A percentile compares a stretch with the other conserved stretches of the same genome.
These are phyloP conservation scores for Phengaris arion DNA, from an alignment of 2,888 invertebrate genomes.

Conservation along the genomic window DNA sequence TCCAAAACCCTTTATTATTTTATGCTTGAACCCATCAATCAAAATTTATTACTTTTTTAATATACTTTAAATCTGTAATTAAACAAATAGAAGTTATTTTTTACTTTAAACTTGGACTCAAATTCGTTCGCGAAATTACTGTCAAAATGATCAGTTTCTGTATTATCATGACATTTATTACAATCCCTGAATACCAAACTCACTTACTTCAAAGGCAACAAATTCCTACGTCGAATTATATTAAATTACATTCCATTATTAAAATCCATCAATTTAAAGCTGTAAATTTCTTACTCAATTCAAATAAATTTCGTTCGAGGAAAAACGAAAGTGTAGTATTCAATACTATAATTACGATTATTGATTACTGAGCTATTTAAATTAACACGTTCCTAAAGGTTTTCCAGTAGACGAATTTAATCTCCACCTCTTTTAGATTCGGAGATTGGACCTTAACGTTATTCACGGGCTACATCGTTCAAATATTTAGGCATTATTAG, in stretches of 20 bases:
- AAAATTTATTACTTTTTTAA: no score
- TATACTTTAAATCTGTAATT: neutral
- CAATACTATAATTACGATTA: neutral
- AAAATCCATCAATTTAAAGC: constrained; percentile 3
- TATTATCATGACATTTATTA: constrained; percentile 11
- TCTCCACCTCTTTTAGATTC: neutral
- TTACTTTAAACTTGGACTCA: neutral
- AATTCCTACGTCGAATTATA: constrained; percentile 13
- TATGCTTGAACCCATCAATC: neutral
- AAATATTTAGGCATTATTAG: neutral
- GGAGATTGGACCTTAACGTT: neutral
- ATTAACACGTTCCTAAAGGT: neutral
- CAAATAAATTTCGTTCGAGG: neutral
- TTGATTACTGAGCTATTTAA: neutral
- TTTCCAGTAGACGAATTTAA: neutral
- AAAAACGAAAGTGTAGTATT: constrained; percentile 4
- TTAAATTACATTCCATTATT: constrained; percentile 17
- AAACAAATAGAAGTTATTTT: neutral
- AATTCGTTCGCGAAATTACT: neutral
- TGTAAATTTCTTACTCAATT: constrained; percentile 5
- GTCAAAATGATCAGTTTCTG: neutral
- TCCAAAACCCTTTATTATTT: neutral
- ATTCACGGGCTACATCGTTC: neutral
- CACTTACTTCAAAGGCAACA: constrained; percentile 18
- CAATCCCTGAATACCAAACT: constrained; percentile 7